Conservation (phyloP, 2,113 vertebrate genomes). For the Psilopsiagon aurifrons region DNA sequence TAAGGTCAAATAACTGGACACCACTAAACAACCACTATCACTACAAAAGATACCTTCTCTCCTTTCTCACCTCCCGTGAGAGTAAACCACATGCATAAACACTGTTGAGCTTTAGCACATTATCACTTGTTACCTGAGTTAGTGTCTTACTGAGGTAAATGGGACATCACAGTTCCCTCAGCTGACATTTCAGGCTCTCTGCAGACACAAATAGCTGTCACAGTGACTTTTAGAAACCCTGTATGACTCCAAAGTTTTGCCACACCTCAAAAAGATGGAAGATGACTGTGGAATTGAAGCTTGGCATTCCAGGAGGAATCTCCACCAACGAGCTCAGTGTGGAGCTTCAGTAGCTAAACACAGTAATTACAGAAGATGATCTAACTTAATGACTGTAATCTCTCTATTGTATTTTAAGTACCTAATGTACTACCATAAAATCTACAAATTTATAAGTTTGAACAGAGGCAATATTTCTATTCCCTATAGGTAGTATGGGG, state of each 20-base stretch:
- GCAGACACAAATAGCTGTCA: not conserved
- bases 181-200: not conserved
- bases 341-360: not conserved
- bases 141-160: not conserved
- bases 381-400: conserved; percentile 28
- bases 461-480: conserved; percentile 45
- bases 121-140: not conserved
- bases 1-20: not conserved
- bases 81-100: not conserved
- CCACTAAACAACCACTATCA: not conserved
- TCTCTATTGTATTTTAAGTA: conserved; percentile 39
- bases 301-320: not conserved
- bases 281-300: not conserved
- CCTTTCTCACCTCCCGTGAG: not conserved
- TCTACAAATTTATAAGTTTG: conserved; percentile 33
- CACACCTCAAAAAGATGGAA: not conserved
- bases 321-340: not conserved
- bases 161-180: not conserved
- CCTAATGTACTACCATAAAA: conserved; percentile 11
- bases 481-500: not conserved
- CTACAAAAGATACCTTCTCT: not conserved
- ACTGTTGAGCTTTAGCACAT: not conserved
- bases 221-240: not conserved
- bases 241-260: not conserved
- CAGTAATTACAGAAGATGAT: not conserved